Conservation (phyloP, 92 coral and sea anemone genomes). For the Pocillopora grandis region DNA sequence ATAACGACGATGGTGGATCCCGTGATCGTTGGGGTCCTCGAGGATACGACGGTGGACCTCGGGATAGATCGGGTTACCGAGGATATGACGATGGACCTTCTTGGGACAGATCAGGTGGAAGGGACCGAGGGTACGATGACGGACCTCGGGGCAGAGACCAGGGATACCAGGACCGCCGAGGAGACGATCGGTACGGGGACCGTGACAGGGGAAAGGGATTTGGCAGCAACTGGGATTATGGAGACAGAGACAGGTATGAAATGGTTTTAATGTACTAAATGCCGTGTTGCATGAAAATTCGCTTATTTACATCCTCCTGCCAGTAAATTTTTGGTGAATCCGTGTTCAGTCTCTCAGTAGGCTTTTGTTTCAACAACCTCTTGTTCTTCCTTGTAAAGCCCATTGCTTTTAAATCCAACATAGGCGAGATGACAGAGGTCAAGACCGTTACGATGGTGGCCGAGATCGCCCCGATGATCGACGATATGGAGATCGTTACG, state of each 20-base stretch:
- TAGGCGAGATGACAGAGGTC: constrained; percentile 38
- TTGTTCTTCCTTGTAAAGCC: not conserved
- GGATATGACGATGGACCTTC: constrained; percentile 52
- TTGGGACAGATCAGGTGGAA: constrained; percentile 40
- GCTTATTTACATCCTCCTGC: too few relatives aligned
- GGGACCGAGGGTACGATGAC: constrained; percentile 58
- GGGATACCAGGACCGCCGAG: constrained; percentile 30
- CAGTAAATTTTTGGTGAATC: too few relatives aligned
- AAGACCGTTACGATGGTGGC: constrained; percentile 54
- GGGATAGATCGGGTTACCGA: constrained; percentile 56
- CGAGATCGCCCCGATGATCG: constrained; percentile 75
- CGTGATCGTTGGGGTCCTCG: constrained; percentile 53
- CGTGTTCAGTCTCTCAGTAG: not conserved
- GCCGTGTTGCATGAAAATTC: too few relatives aligned
- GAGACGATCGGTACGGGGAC: constrained; percentile 53
- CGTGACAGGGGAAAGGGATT: constrained; percentile 62
- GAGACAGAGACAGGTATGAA: constrained; percentile 56
- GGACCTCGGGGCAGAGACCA: constrained; percentile 59
- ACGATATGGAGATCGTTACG: constrained; percentile 42
- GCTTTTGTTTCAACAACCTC: too few relatives aligned
- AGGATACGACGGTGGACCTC: constrained; percentile 53
- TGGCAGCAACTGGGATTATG: constrained; percentile 69
- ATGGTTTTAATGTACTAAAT: not conserved
- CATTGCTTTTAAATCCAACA: not conserved
- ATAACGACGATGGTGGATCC: constrained; percentile 39